A percentile compares a stretch with the other conserved stretches of the same genome.
These are phyloP conservation scores for Xyliphius kryptos DNA, from an alignment of 2,113 vertebrate genomes.

Conservation along the genomic window DNA sequence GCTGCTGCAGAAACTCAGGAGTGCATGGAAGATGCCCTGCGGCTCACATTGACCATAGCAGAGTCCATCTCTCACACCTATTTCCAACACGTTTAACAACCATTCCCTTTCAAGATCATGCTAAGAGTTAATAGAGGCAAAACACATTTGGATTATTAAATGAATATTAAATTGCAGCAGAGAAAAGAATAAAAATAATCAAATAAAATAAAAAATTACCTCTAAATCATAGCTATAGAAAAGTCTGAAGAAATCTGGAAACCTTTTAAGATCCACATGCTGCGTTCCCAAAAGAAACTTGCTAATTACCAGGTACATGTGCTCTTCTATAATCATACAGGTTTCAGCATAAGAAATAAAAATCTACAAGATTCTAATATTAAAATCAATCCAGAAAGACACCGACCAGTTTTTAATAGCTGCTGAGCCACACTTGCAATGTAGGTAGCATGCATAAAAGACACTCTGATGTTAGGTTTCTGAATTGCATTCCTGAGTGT, in stretches of 20 bases:
- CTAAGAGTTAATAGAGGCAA: too few species aligned
- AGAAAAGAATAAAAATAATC: background rate
- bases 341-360: too few species aligned
- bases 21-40: too few species aligned
- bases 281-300: slow-evolving; percentile 83
- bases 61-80: too few species aligned
- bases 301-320: slow-evolving; percentile 87
- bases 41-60: too few species aligned
- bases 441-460: slow-evolving; percentile 75
- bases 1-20: too few species aligned
- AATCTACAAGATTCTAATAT: background rate
- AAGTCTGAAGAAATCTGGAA: slow-evolving; percentile 87
- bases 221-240: slow-evolving; percentile 87
- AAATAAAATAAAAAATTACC: slow-evolving; percentile 56
- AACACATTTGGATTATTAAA: too few species aligned
- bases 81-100: too few species aligned
- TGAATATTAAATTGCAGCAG: background rate
- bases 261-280: slow-evolving; percentile 77
- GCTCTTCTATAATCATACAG: slow-evolving; percentile 85
- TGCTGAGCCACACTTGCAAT: slow-evolving; percentile 75
- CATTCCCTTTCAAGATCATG: too few species aligned
- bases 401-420: slow-evolving; percentile 84
- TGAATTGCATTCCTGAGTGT: slow-evolving; percentile 77
- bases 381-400: background rate
- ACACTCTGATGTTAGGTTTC: slow-evolving; percentile 71